These are phyloP conservation scores for Alsophila aescularia DNA, from an alignment of 2,888 invertebrate species.

Conservation along the genomic window DNA sequence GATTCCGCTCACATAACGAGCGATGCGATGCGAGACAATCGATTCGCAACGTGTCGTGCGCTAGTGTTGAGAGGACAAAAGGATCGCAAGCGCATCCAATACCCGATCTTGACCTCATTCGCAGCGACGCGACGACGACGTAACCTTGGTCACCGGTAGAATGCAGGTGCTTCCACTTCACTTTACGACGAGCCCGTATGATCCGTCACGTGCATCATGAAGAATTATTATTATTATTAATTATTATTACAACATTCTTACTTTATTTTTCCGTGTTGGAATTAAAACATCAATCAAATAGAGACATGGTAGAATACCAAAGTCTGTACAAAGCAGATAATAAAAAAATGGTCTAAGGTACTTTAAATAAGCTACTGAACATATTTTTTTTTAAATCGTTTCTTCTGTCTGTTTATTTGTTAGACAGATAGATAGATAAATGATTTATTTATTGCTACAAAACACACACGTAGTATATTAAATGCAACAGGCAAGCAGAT, in stretches of 20 bases:
- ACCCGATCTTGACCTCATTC: slow-evolving; percentile 56
- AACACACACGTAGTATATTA: too few species aligned
- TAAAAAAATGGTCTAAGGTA: too few species aligned
- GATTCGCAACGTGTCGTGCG: slow-evolving; percentile 41
- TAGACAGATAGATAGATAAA: too few species aligned
- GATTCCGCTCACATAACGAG: slow-evolving; percentile 46
- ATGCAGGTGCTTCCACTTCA: slow-evolving; percentile 8
- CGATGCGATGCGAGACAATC: slow-evolving; percentile 45
- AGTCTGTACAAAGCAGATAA: too few species aligned
- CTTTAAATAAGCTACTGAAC: too few species aligned
- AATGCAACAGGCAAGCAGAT: too few species aligned
- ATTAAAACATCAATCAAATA: slow-evolving; percentile 7
- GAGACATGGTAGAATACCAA: too few species aligned
- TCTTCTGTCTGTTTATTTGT: too few species aligned
- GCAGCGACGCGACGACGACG: slow-evolving; percentile 35
- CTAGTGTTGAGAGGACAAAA: slow-evolving; percentile 45
- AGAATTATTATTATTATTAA: too few species aligned
- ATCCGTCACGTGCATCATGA: slow-evolving; percentile 13
- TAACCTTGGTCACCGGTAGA: slow-evolving; percentile 42
- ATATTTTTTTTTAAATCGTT: too few species aligned
- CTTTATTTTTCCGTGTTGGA: slow-evolving; percentile 7
- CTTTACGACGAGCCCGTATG: slow-evolving; percentile 12
- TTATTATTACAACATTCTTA: too few species aligned
- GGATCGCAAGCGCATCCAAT: slow-evolving; percentile 46
- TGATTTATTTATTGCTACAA: too few species aligned